phyloP scores from a whole-genome alignment of 2,797 vertebrate genomes.

The Dicrostonyx torquatus region DNA sequence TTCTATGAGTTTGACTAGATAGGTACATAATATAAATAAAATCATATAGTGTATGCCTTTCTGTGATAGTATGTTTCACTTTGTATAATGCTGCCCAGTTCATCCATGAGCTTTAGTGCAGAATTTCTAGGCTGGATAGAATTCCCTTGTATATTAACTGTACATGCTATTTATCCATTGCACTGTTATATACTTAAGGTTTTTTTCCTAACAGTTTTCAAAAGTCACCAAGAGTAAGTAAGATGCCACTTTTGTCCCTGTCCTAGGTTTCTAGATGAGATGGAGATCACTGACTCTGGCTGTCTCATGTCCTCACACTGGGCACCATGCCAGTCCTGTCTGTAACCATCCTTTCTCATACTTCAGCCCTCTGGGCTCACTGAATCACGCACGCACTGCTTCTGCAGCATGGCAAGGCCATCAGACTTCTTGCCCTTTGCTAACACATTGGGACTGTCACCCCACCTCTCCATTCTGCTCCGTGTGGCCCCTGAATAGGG shows the following conservation, averaged over 20 bases:
- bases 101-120: background rate
- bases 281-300: background rate
- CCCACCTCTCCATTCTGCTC: no score
- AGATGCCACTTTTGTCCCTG: background rate
- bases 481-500: background rate
- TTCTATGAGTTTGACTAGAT: background rate
- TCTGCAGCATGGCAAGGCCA: background rate
- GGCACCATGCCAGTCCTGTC: background rate
- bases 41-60: background rate
- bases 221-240: conserved; percentile 28
- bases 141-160: background rate
- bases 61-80: background rate
- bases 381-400: background rate
- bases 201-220: background rate
- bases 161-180: background rate
- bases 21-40: background rate
- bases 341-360: background rate
- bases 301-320: background rate
- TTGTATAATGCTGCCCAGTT: background rate
- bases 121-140: background rate
- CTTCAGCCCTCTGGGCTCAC: background rate
- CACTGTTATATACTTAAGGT: background rate
- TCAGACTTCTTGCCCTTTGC: background rate
- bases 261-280: background rate
- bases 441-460: conserved; percentile 11